phyloP scores from a whole-genome alignment of 2,888 invertebrate species.

The Platypus cylindrus region DNA sequence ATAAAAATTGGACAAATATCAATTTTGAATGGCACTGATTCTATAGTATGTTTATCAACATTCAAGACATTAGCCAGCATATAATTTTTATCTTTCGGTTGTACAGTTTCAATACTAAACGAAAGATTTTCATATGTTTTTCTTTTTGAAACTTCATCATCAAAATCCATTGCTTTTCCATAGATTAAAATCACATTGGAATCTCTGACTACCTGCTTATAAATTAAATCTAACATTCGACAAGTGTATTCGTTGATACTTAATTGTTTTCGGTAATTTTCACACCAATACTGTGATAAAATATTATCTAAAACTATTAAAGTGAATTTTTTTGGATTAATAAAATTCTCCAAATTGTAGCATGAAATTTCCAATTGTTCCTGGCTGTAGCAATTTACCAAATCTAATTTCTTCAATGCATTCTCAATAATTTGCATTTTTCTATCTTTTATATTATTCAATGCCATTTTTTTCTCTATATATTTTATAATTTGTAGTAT shows the following conservation, averaged over 20 bases:
- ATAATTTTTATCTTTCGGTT: slow-evolving; percentile 8
- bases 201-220: slow-evolving; percentile 20
- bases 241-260: slow-evolving; percentile 21
- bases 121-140: slow-evolving; percentile 15
- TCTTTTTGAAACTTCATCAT: slow-evolving; percentile 14
- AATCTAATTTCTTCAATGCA: slow-evolving; percentile 20
- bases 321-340: slow-evolving; percentile 19
- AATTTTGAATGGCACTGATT: slow-evolving; percentile 13
- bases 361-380: slow-evolving; percentile 23
- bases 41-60: slow-evolving; percentile 15
- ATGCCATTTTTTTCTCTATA: slow-evolving; percentile 20
- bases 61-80: slow-evolving; percentile 14
- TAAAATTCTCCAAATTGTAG: slow-evolving; percentile 21
- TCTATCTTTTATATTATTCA: slow-evolving; percentile 12
- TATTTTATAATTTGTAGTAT: slow-evolving; percentile 23
- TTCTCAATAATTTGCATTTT: slow-evolving; percentile 20
- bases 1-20: slow-evolving; percentile 13
- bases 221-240: slow-evolving; percentile 18
- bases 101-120: slow-evolving; percentile 18
- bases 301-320: slow-evolving; percentile 24
- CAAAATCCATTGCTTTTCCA: slow-evolving; percentile 6
- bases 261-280: slow-evolving; percentile 16
- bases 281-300: slow-evolving; percentile 23
- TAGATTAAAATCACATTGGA: slow-evolving; percentile 22
- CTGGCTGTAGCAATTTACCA: slow-evolving; percentile 22